Percentiles rank a stretch among this genome's conserved stretches.
Conservation (phyloP, 2,797 vertebrate species). For the Syngnathus acus region DNA sequence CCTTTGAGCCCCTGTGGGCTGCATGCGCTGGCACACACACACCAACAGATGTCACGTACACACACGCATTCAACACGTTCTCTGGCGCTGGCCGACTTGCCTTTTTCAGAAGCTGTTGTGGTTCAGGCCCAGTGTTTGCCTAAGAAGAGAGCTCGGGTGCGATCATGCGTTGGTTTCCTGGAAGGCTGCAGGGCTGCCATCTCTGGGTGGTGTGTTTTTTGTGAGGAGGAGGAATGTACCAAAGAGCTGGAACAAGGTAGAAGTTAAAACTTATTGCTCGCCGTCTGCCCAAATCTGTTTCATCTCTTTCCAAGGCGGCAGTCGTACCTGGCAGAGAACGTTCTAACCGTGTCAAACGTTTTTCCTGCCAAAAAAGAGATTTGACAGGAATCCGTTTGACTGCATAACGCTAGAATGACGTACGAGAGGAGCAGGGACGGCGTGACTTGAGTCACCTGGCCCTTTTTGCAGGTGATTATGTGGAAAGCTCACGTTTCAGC, state of each 20-base stretch:
- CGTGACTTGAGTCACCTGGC: constrained; percentile 3
- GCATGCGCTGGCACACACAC: constrained; percentile 13
- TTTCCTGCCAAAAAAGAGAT: not conserved
- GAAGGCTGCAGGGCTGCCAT: constrained; percentile 23
- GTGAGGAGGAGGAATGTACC: constrained; percentile 12
- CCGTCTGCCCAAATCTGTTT: constrained; percentile 5
- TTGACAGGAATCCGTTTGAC: constrained; percentile 2
- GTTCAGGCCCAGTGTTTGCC: constrained; percentile 60
- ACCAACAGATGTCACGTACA: constrained; percentile 6
- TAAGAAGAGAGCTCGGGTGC: constrained; percentile 57
- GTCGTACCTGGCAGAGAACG: not conserved
- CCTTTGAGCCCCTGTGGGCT: constrained; percentile 29
- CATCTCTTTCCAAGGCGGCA: not conserved
- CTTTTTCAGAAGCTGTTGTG: constrained; percentile 43
- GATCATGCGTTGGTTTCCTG: constrained; percentile 26
- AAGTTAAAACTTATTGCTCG: constrained; percentile 4
- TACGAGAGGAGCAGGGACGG: constrained; percentile 15
- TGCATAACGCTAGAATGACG: constrained; percentile 24
- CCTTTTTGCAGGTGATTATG: constrained; percentile 11
- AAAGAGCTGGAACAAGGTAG: not conserved
- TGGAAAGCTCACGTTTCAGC: constrained; percentile 50
- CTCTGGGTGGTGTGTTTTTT: constrained; percentile 23
- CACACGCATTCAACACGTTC: constrained; percentile 9
- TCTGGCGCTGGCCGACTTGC: constrained; percentile 31
- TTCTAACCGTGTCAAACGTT: not conserved